A percentile compares a stretch with the other conserved stretches of the same genome.
phyloP scores from a whole-genome alignment of 1,140 invertebrate species.

The Pseudomyrmex flavicornis region DNA sequence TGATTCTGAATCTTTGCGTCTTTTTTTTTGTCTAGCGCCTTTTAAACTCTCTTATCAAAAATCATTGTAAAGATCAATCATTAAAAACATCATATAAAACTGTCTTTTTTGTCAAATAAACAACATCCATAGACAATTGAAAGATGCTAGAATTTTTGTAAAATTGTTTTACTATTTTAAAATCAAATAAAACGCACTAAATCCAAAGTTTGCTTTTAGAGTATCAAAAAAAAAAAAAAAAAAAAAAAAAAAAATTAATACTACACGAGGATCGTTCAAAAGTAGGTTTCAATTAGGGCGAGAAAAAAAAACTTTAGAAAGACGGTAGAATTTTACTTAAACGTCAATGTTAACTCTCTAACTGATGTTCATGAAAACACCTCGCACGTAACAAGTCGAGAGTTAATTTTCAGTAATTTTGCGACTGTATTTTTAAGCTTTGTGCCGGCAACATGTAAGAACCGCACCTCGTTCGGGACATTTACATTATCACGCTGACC shows the following conservation, averaged over 20 bases:
- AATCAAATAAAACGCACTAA: not conserved
- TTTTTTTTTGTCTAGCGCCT: no score
- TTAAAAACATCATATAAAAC: no score
- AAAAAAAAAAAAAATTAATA: no score
- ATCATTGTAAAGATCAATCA: no score
- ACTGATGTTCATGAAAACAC: not conserved
- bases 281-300: no score
- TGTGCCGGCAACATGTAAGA: not conserved
- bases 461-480: not conserved
- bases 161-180: not conserved
- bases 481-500: constrained; percentile 29
- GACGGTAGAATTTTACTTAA: no score
- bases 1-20: no score
- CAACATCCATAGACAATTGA: not conserved
- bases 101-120: no score
- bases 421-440: constrained; percentile 7
- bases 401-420: constrained; percentile 15
- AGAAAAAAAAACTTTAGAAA: no score
- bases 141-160: not conserved
- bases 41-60: no score
- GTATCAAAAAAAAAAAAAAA: no score
- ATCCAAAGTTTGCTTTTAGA: not conserved
- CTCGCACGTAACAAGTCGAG: not conserved
- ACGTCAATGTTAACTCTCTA: not conserved
- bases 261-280: no score